Conservation (phyloP, 2,888 invertebrate genomes). For the Acheta domesticus region DNA sequence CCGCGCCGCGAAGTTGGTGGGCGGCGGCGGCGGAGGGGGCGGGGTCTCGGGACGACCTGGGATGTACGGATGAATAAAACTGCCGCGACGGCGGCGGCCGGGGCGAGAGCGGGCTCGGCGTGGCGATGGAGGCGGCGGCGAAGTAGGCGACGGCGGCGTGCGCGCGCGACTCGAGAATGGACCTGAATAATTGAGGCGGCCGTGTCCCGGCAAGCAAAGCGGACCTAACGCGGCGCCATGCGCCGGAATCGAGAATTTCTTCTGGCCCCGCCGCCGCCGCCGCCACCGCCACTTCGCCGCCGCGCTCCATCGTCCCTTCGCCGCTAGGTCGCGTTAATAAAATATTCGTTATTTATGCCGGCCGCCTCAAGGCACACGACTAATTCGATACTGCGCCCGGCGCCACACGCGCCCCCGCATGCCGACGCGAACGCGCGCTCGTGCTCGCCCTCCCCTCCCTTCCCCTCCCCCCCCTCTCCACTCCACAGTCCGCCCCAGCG, state of each 20-base stretch:
- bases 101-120: neutral
- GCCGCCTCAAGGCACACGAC: constrained; percentile 4
- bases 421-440: neutral
- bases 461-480: too few relatives aligned
- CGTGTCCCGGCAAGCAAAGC: constrained; percentile 7
- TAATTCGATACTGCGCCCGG: neutral
- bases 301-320: neutral
- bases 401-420: neutral
- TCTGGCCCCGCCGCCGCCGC: neutral
- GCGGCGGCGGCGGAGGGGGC: too few relatives aligned
- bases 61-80: neutral
- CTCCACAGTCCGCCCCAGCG: too few relatives aligned
- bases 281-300: neutral
- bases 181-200: constrained; percentile 5
- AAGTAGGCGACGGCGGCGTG: neutral
- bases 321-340: neutral
- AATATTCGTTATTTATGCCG: neutral
- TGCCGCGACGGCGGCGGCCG: neutral
- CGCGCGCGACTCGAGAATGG: neutral
- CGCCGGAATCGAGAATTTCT: neutral
- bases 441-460: too few relatives aligned
- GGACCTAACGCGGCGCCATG: neutral
- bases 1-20: too few relatives aligned
- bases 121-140: neutral
- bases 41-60: too few relatives aligned